Conservation (phyloP, 2,888 invertebrate species). For the Watsonalla cultraria region DNA sequence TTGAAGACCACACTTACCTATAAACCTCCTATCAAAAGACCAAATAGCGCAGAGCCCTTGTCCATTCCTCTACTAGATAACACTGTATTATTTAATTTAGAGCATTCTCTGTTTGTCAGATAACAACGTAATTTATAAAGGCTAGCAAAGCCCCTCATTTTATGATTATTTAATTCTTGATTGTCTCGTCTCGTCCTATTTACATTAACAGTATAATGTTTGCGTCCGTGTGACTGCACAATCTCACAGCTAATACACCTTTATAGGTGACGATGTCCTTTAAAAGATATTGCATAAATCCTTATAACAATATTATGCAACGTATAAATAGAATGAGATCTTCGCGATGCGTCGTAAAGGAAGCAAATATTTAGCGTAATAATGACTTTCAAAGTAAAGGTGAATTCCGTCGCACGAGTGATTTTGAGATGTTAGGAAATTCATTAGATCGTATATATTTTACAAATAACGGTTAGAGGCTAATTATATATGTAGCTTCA, state of each 20-base stretch:
- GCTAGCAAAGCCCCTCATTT: slow-evolving; percentile 62
- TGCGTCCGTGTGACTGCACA: slow-evolving; percentile 55
- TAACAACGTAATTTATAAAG: slow-evolving; percentile 67
- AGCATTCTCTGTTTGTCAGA: slow-evolving; percentile 60
- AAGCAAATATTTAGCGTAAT: background rate
- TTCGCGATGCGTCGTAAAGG: background rate
- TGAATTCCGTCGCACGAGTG: too few species aligned
- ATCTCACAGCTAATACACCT: slow-evolving; percentile 23
- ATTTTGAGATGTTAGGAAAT: too few species aligned
- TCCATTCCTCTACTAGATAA: slow-evolving; percentile 65
- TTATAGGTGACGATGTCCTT: slow-evolving; percentile 43
- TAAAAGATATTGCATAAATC: slow-evolving; percentile 25
- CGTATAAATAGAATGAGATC: slow-evolving; percentile 15
- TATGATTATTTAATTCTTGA: slow-evolving; percentile 67
- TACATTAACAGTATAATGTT: slow-evolving; percentile 35
- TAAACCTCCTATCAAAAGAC: background rate
- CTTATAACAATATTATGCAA: slow-evolving; percentile 37
- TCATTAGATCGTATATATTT: too few species aligned
- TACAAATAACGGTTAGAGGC: too few species aligned
- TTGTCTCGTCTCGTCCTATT: slow-evolving; percentile 53
- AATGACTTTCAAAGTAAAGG: too few species aligned
- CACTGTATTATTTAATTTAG: slow-evolving; percentile 63
- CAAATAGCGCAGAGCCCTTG: slow-evolving; percentile 38
- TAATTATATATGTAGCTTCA: too few species aligned
- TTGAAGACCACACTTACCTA: background rate